Conservation (phyloP, 2,113 vertebrate genomes). For the Mellivora capensis region DNA sequence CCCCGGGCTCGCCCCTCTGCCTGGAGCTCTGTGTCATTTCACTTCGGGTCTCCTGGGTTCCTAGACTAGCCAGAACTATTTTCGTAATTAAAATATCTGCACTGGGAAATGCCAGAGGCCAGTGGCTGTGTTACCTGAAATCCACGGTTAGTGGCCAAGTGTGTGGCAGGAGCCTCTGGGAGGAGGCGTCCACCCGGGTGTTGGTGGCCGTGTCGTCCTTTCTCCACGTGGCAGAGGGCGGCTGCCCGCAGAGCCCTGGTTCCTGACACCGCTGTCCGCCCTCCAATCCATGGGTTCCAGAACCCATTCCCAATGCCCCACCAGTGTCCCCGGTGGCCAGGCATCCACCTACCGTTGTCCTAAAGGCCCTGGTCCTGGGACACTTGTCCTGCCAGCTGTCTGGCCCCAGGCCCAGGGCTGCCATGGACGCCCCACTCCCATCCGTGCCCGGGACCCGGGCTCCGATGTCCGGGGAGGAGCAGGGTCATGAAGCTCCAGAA, state of each 20-base stretch:
- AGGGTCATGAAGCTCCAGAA: fast-evolving
- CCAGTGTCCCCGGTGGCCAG: not conserved
- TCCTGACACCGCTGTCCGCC: not conserved
- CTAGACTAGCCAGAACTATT: not conserved
- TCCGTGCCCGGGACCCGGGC: not conserved
- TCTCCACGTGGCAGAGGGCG: not conserved
- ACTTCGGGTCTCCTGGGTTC: too few species aligned
- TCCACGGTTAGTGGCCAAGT: too few species aligned
- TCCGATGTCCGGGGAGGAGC: not conserved
- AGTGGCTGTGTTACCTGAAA: not conserved
- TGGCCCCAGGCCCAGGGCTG: not conserved
- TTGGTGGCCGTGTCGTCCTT: fast-evolving
- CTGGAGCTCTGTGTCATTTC: not conserved
- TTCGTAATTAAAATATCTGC: not conserved
- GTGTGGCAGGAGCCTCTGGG: not conserved
- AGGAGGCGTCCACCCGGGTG: not conserved
- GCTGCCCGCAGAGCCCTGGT: not conserved
- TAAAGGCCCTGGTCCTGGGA: not conserved
- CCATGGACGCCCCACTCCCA: not conserved
- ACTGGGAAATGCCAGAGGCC: not conserved
- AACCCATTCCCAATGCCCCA: not conserved
- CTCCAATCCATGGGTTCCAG: not conserved
- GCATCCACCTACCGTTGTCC: not conserved
- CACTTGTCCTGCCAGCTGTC: too few species aligned
- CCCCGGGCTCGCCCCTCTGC: not conserved